Evolutionary conservation across 2,797 vertebrate species (phyloP).

Genomic region (Bucorvus abyssinicus): DNA sequence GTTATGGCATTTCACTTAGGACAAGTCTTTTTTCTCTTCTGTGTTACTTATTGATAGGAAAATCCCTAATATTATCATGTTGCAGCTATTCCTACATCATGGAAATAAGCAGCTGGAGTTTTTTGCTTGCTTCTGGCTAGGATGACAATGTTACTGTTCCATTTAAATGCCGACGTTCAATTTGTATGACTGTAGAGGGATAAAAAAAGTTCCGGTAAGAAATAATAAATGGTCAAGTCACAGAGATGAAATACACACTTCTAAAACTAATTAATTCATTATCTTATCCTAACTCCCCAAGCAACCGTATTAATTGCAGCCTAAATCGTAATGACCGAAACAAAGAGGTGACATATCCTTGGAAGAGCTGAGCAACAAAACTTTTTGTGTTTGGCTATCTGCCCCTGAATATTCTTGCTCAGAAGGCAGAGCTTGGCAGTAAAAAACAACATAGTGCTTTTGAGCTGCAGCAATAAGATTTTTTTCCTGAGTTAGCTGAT

Average conservation of each 20-base stretch:
- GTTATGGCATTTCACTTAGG: not conserved
- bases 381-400: not conserved
- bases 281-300: not conserved
- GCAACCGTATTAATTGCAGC: not conserved
- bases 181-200: not conserved
- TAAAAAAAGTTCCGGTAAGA: not conserved
- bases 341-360: not conserved
- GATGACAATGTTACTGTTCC: not conserved
- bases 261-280: constrained; percentile 40
- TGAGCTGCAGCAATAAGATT: not conserved
- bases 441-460: not conserved
- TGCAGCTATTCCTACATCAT: not conserved
- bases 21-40: not conserved
- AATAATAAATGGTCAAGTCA: not conserved
- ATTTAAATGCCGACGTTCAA: not conserved
- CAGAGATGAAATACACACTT: not conserved
- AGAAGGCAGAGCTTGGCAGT: not conserved
- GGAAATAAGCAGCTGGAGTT: not conserved
- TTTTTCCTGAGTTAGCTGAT: not conserved
- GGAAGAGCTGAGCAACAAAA: not conserved
- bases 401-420: not conserved
- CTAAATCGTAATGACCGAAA: constrained; percentile 9
- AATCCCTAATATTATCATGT: not conserved
- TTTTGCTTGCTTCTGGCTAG: not conserved
- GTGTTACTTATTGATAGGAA: not conserved